A percentile compares a stretch with the other conserved stretches of the same genome.
These are phyloP conservation scores for Ceratotherium simum DNA, from an alignment of 2,113 vertebrate species.

Conservation along the genomic window DNA sequence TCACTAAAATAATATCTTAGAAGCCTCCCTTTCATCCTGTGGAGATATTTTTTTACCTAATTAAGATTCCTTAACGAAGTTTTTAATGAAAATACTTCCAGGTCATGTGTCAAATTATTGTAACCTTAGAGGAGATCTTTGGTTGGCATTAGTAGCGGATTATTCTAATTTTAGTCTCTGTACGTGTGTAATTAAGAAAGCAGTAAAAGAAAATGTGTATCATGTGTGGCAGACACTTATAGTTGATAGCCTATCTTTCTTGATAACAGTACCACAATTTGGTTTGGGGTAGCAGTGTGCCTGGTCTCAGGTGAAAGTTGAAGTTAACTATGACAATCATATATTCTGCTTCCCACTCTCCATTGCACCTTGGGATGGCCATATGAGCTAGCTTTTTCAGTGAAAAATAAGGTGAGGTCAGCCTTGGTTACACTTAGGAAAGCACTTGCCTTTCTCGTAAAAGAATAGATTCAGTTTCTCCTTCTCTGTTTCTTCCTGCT, in stretches of 20 bases:
- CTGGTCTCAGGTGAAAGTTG: background rate
- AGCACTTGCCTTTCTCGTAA: background rate
- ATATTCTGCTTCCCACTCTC: background rate
- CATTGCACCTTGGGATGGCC: background rate
- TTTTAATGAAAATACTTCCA: background rate
- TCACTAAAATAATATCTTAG: background rate
- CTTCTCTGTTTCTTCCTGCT: background rate
- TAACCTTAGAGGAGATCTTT: background rate
- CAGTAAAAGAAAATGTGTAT: background rate
- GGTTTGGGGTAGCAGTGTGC: background rate
- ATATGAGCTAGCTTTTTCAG: background rate
- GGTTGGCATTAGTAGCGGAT: background rate
- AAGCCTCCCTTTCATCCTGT: background rate
- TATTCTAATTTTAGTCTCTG: background rate
- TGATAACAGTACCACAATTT: background rate
- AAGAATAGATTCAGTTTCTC: background rate
- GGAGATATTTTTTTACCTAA: background rate
- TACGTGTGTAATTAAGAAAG: background rate
- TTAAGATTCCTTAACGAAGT: background rate
- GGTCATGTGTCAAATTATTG: background rate
- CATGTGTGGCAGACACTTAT: background rate
- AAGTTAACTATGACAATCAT: background rate
- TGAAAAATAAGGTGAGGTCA: background rate
- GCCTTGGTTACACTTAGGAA: background rate
- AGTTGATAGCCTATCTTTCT: background rate